Conservation (phyloP, 92 coral and sea anemone genomes). For the Parazoanthus swiftii region DNA sequence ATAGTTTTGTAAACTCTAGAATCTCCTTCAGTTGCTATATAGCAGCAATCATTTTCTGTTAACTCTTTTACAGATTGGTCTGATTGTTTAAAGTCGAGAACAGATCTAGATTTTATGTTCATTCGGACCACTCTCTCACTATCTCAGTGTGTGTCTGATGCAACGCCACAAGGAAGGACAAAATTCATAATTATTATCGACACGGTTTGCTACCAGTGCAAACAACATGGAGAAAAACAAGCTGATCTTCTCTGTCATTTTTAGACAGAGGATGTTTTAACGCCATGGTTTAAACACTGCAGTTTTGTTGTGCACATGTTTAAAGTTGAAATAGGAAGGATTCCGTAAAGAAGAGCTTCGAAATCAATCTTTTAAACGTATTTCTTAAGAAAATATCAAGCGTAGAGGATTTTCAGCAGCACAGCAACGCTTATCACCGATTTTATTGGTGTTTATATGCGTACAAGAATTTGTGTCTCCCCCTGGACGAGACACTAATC, state of each 20-base stretch:
- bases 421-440: too few species aligned
- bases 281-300: background rate
- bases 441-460: too few species aligned
- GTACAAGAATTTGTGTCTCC: too few species aligned
- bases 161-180: background rate
- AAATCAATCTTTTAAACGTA: too few species aligned
- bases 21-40: background rate
- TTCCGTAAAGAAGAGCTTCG: too few species aligned
- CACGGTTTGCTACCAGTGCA: conserved; percentile 28
- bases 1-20: background rate
- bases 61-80: background rate
- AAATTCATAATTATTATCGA: conserved; percentile 34
- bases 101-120: background rate
- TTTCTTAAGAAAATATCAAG: too few species aligned
- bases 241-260: background rate
- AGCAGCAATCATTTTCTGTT: background rate
- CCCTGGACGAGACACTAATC: too few species aligned
- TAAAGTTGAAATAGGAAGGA: too few species aligned
- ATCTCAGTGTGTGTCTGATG: background rate
- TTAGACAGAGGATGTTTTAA: too few species aligned
- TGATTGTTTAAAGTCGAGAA: background rate
- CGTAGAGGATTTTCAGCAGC: too few species aligned
- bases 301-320: too few species aligned
- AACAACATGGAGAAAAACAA: background rate
- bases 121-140: background rate